These are phyloP conservation scores for Nemotelus nigrinus DNA, from an alignment of 2,888 invertebrate species.

Conservation along the genomic window DNA sequence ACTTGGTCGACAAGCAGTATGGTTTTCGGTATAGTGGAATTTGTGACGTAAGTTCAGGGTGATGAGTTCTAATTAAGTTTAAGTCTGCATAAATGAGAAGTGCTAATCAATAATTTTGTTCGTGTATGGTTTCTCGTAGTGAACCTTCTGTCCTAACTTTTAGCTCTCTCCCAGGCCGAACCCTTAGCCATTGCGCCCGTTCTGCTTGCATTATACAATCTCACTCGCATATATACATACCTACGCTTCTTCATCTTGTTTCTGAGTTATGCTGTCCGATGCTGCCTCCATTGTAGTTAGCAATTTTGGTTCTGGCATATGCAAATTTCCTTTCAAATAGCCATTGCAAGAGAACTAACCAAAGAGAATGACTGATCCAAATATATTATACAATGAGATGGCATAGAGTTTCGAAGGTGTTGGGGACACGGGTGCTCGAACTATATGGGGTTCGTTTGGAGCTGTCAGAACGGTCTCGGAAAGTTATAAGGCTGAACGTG, in stretches of 20 bases:
- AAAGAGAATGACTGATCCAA: constrained; percentile 48
- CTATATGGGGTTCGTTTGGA: neutral
- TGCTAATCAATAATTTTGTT: constrained; percentile 52
- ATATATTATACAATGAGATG: constrained; percentile 44
- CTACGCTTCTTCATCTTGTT: constrained; percentile 36
- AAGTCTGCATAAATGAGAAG: constrained; percentile 52
- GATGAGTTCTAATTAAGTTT: constrained; percentile 52
- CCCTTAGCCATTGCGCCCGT: neutral
- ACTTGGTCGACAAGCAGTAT: constrained; percentile 24
- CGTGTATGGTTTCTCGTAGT: constrained; percentile 46
- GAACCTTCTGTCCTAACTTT: constrained; percentile 30
- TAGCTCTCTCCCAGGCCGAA: neutral
- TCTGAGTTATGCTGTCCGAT: constrained; percentile 47
- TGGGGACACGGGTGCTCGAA: neutral
- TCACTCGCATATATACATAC: constrained; percentile 32
- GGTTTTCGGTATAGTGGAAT: constrained; percentile 38
- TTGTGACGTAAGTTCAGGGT: constrained; percentile 50
- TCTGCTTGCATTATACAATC: no score
- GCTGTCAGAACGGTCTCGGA: constrained; percentile 28
- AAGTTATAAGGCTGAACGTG: constrained; percentile 38
- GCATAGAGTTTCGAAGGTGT: constrained; percentile 17
- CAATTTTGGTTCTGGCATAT: constrained; percentile 51
- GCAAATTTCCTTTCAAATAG: constrained; percentile 51
- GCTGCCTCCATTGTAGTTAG: constrained; percentile 47
- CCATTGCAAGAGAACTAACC: constrained; percentile 45